These are phyloP conservation scores for Nannospalax galili DNA, from an alignment of 2,113 vertebrate species.

Conservation along the genomic window DNA sequence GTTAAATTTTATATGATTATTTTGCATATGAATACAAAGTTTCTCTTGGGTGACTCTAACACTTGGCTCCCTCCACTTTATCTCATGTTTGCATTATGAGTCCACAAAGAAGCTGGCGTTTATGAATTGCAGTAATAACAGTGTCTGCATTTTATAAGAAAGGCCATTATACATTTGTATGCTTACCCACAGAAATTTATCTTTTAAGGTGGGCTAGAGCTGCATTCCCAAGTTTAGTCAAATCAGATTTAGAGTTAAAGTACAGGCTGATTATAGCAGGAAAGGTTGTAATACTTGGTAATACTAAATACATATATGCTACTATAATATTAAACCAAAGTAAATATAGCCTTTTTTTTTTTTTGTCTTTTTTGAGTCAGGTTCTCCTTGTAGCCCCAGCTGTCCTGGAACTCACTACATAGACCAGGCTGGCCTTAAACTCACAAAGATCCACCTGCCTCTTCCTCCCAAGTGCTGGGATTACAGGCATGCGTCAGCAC, in stretches of 20 bases:
- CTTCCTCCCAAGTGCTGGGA: no score
- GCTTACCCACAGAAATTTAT: neutral
- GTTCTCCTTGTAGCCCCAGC: no score
- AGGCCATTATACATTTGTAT: slow-evolving; percentile 38
- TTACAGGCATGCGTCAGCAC: no score
- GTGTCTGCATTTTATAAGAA: slow-evolving; percentile 55
- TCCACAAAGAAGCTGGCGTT: slow-evolving; percentile 45
- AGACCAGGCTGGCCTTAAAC: no score
- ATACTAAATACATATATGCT: neutral
- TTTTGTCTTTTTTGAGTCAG: no score
- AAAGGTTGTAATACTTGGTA: neutral
- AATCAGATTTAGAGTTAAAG: slow-evolving; percentile 18
- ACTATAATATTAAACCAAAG: neutral
- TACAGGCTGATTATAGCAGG: neutral
- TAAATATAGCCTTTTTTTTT: slow-evolving; percentile 26
- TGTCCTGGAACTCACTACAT: no score
- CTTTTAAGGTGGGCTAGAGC: slow-evolving; percentile 7
- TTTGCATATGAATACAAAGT: neutral
- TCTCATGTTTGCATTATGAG: slow-evolving; percentile 14
- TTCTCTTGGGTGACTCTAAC: neutral
- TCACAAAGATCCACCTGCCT: no score
- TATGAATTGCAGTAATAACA: slow-evolving; percentile 33
- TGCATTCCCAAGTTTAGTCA: neutral
- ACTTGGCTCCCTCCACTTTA: neutral
- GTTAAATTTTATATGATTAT: slow-evolving; percentile 27